These are phyloP conservation scores for Willisornis vidua DNA, from an alignment of 2,113 vertebrate species.

Conservation along the genomic window DNA sequence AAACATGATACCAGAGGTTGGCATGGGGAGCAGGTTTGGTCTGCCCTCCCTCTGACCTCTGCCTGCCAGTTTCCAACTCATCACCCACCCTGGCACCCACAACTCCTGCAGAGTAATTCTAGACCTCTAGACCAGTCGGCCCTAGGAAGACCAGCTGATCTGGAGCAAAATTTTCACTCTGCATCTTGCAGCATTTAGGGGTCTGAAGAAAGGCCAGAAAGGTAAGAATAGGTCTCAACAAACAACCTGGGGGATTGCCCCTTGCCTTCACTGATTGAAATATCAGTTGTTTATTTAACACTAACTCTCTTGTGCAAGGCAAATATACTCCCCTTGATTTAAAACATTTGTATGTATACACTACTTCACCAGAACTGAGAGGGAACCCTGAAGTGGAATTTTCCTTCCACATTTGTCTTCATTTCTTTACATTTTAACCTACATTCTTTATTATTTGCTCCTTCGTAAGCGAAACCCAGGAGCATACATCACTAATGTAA, in stretches of 20 bases:
- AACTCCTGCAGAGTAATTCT: background rate
- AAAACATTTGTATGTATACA: constrained; percentile 42
- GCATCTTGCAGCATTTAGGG: background rate
- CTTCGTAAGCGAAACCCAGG: background rate
- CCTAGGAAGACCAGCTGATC: background rate
- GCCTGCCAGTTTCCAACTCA: background rate
- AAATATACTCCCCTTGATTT: constrained; percentile 39
- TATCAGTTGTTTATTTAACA: constrained; percentile 52
- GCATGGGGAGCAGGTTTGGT: background rate
- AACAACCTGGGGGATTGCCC: constrained; percentile 7
- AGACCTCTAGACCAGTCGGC: background rate
- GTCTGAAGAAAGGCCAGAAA: background rate
- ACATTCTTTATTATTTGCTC: constrained; percentile 36
- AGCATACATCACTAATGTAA: background rate
- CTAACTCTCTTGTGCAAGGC: background rate
- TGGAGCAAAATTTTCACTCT: background rate
- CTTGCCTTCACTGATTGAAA: constrained; percentile 10
- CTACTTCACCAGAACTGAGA: background rate
- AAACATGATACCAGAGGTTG: fast-evolving
- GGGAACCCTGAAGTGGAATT: constrained; percentile 12
- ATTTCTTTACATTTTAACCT: constrained; percentile 27
- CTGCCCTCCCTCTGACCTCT: background rate
- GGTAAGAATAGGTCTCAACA: background rate
- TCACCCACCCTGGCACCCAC: background rate
- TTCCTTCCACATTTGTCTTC: constrained; percentile 53